Conservation (phyloP, 1,140 invertebrate species). For the Drepana arcuata region DNA sequence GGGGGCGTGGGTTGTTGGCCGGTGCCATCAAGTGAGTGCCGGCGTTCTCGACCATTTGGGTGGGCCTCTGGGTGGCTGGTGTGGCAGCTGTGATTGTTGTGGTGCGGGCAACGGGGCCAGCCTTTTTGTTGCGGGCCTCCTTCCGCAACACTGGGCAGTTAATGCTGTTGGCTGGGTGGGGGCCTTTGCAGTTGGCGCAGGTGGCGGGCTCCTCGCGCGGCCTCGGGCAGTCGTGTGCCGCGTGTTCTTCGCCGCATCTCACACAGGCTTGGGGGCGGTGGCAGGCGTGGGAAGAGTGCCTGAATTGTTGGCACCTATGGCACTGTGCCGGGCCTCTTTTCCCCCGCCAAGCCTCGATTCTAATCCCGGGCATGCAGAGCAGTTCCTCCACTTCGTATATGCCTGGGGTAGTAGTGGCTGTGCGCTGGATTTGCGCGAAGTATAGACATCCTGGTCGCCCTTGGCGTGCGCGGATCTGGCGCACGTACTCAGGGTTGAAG, state of each 20-base stretch:
- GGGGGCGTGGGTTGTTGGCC: too few species aligned
- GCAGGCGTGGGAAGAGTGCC: background rate
- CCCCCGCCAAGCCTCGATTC: background rate
- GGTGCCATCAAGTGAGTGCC: too few species aligned
- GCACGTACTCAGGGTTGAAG: background rate
- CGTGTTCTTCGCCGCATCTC: too few species aligned
- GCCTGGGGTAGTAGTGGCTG: background rate
- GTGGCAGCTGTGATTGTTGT: too few species aligned
- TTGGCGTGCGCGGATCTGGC: background rate
- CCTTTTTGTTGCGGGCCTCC: too few species aligned
- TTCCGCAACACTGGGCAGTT: too few species aligned
- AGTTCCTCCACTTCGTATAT: background rate
- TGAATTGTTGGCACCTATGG: constrained; percentile 8
- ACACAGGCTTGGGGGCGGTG: too few species aligned
- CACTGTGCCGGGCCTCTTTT: constrained; percentile 5
- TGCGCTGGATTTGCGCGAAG: background rate
- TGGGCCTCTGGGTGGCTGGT: too few species aligned
- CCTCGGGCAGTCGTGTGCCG: too few species aligned
- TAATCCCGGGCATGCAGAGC: background rate
- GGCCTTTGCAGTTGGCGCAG: constrained; percentile 1
- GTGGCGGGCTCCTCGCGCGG: background rate
- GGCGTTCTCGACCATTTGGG: too few species aligned
- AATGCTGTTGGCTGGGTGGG: too few species aligned
- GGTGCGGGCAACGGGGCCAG: too few species aligned
- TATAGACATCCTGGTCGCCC: background rate